Evolutionary conservation across 1,140 invertebrate genomes (phyloP).

Genomic region (Maniola jurtina): DNA sequence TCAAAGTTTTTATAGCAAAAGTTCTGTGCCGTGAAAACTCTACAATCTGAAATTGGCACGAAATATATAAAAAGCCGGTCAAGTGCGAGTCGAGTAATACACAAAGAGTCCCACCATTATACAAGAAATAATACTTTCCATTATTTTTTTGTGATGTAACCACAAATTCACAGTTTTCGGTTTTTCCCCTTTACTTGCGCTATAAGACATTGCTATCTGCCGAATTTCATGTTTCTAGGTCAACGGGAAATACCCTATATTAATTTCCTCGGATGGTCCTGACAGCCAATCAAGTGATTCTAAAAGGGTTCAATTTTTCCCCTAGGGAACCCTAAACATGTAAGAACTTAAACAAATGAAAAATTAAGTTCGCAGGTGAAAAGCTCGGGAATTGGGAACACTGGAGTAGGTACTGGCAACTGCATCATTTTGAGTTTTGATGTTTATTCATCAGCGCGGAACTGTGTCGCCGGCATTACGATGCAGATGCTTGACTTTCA

Average conservation of each 20-base stretch:
- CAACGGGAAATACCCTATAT: too few relatives aligned
- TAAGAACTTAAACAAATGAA: slow-evolving; percentile 5
- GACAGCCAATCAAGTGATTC: too few relatives aligned
- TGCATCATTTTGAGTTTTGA: slow-evolving; percentile 9
- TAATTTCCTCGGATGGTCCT: too few relatives aligned
- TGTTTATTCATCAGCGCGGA: slow-evolving; percentile 13
- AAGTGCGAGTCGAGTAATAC: too few relatives aligned
- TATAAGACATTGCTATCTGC: too few relatives aligned
- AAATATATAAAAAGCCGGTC: not conserved
- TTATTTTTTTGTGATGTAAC: too few relatives aligned
- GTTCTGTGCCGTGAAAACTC: not conserved
- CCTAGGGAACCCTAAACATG: not conserved
- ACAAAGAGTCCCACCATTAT: too few relatives aligned
- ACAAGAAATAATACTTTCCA: too few relatives aligned
- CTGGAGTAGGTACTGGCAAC: not conserved
- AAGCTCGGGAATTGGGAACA: slow-evolving; percentile 1
- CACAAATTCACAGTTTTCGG: too few relatives aligned
- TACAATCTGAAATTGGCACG: not conserved
- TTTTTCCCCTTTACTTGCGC: too few relatives aligned
- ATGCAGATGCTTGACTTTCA: slow-evolving; percentile 8
- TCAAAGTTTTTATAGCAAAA: not conserved
- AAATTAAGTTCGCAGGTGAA: slow-evolving; percentile 9
- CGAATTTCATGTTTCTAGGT: too few relatives aligned
- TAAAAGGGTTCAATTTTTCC: too few relatives aligned
- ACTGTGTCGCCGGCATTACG: slow-evolving; percentile 8